Conservation (phyloP, 2,888 invertebrate species). For the Drosophila tripunctata region DNA sequence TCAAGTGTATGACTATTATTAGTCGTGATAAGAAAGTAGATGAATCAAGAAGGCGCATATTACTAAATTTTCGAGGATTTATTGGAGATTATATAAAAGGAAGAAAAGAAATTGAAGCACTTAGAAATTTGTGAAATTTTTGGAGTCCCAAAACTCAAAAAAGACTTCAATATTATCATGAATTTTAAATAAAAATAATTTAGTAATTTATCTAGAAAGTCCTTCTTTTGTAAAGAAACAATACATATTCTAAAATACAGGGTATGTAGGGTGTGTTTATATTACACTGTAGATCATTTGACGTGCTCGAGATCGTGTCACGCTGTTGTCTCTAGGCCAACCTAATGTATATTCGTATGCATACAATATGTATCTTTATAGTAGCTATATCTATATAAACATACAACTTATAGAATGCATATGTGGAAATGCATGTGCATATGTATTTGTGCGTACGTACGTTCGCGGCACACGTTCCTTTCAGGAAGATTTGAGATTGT, state of each 20-base stretch:
- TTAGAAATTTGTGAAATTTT: too few relatives aligned
- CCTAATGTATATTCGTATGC: constrained; percentile 17
- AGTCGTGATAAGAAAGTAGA: background rate
- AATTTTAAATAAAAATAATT: too few relatives aligned
- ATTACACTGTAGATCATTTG: background rate
- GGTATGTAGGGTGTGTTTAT: background rate
- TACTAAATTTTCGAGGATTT: background rate
- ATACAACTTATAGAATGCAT: constrained; percentile 27
- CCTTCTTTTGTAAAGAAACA: too few relatives aligned
- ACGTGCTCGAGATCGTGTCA: too few relatives aligned
- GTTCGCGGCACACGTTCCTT: constrained; percentile 15
- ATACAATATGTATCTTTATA: constrained; percentile 15
- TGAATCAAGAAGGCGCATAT: background rate
- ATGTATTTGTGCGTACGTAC: background rate
- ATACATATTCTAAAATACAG: too few relatives aligned
- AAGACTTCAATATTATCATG: too few relatives aligned
- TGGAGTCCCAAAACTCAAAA: too few relatives aligned
- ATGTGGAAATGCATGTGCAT: background rate
- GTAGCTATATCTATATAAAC: constrained; percentile 10
- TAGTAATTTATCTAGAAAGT: too few relatives aligned
- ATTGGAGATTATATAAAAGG: background rate
- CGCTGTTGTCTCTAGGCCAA: constrained; percentile 5
- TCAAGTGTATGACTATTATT: background rate
- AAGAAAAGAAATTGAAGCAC: background rate
- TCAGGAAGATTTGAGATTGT: constrained; percentile 31